These are phyloP conservation scores for Gibbula magus DNA, from an alignment of 2,888 invertebrate species.

Conservation along the genomic window DNA sequence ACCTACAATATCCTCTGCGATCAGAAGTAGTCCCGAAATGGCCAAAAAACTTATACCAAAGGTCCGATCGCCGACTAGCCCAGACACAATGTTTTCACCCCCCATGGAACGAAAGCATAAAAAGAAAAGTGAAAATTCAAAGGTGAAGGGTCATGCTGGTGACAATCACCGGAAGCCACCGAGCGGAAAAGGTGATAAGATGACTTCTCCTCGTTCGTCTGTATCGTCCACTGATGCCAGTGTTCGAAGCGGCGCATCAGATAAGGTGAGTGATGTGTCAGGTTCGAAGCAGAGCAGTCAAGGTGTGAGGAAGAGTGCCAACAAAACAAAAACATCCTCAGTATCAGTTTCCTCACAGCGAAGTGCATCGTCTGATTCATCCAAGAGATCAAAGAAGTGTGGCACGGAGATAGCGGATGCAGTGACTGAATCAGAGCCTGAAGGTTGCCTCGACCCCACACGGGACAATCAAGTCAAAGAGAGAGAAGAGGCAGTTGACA, in stretches of 20 bases:
- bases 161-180: not conserved
- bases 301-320: not conserved
- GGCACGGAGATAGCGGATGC: not conserved
- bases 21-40: slow-evolving; percentile 23
- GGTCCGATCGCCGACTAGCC: slow-evolving; percentile 1
- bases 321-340: not conserved
- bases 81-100: not conserved
- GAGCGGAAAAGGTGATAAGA: not conserved
- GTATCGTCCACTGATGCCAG: not conserved
- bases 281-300: not conserved
- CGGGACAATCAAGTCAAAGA: too few relatives aligned
- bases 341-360: not conserved
- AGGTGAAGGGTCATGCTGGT: not conserved
- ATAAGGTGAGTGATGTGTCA: not conserved
- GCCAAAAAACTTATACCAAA: slow-evolving; percentile 15
- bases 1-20: slow-evolving; percentile 15
- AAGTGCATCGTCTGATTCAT: not conserved
- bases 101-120: slow-evolving; percentile 7
- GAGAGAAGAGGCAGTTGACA: too few relatives aligned
- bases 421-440: too few relatives aligned
- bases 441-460: too few relatives aligned
- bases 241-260: not conserved
- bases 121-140: not conserved
- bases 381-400: not conserved
- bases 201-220: not conserved